phyloP scores from a whole-genome alignment of 2,113 vertebrate genomes.

The Himantopus leucocephalus region DNA sequence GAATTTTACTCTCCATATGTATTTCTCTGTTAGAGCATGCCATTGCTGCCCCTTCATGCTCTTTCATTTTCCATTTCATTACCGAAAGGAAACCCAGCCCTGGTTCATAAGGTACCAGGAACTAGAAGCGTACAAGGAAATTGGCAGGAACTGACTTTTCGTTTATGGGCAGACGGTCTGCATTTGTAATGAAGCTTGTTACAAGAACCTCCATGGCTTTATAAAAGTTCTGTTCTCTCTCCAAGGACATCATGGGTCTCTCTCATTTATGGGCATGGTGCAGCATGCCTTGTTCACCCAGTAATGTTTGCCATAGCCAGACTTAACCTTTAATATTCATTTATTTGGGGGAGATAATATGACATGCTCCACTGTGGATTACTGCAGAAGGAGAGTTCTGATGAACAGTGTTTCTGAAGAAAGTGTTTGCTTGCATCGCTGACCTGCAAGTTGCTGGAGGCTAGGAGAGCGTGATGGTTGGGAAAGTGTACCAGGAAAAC shows the following conservation, averaged over 20 bases:
- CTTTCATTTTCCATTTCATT: constrained; percentile 37
- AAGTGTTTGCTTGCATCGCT: background rate
- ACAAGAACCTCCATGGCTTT: constrained; percentile 10
- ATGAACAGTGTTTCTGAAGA: constrained; percentile 1
- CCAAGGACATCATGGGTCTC: constrained; percentile 17
- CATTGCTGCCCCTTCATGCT: constrained; percentile 17
- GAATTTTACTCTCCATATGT: background rate
- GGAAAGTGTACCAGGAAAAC: constrained; percentile 18
- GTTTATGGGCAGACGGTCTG: constrained; percentile 60
- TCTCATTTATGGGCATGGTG: constrained; percentile 50
- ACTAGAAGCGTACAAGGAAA: constrained; percentile 56
- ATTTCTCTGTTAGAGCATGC: constrained; percentile 22
- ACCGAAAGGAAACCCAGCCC: constrained; percentile 32
- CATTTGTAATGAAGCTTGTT: constrained; percentile 57
- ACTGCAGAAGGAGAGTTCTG: background rate
- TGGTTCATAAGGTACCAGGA: constrained; percentile 54
- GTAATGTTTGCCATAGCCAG: background rate
- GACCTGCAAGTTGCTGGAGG: constrained; percentile 16
- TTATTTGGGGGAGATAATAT: background rate
- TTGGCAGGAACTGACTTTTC: constrained; percentile 42
- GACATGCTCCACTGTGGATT: background rate
- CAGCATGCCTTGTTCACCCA: constrained; percentile 29
- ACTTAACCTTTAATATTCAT: background rate
- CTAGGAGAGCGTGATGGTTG: background rate
- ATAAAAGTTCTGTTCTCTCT: constrained; percentile 38